phyloP scores from a whole-genome alignment of 2,113 vertebrate genomes.

The Furnarius figulus region DNA sequence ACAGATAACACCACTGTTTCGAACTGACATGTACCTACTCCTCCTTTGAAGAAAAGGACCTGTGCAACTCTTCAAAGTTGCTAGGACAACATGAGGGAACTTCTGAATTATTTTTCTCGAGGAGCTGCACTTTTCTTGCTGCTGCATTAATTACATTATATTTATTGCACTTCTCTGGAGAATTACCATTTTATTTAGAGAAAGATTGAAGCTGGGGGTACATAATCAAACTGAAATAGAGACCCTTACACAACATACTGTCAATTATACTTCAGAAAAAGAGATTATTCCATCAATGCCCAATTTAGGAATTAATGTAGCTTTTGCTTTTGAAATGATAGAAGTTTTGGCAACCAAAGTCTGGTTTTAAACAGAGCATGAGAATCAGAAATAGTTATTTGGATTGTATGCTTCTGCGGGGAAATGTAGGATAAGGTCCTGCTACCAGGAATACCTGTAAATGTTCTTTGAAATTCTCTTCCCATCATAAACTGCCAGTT shows the following conservation, averaged over 20 bases:
- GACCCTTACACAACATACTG: background rate
- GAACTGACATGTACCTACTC: background rate
- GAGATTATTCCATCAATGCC: background rate
- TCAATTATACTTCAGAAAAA: background rate
- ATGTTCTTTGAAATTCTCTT: background rate
- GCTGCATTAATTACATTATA: constrained; percentile 17
- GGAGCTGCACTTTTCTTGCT: background rate
- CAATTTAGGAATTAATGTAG: background rate
- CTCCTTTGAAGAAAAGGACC: background rate
- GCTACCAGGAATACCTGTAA: background rate
- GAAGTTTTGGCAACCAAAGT: background rate
- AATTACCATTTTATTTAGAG: constrained; percentile 6
- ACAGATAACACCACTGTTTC: background rate
- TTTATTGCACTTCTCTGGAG: background rate
- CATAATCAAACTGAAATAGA: background rate
- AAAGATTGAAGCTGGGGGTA: background rate
- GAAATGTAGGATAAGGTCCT: background rate
- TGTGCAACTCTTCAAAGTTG: background rate
- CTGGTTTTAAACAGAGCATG: background rate
- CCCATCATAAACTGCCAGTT: background rate
- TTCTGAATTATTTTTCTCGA: background rate
- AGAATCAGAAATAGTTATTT: background rate
- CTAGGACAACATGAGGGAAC: background rate
- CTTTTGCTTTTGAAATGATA: background rate
- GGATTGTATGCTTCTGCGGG: background rate